Evolutionary conservation across 2,113 vertebrate genomes (phyloP).

Genomic region (Oostethus manadensis): DNA sequence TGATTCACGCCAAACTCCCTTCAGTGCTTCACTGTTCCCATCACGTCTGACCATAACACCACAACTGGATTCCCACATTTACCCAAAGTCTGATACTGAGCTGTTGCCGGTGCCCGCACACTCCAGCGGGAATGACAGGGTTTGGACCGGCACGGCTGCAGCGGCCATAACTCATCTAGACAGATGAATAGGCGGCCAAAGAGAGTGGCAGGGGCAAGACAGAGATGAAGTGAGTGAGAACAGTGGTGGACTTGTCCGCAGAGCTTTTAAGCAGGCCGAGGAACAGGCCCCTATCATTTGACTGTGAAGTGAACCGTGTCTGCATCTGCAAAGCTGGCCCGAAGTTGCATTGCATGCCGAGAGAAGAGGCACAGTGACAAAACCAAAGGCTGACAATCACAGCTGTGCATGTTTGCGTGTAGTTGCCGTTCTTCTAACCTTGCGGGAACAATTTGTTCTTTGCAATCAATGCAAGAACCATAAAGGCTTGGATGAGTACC

Average conservation of each 20-base stretch:
- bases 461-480: too few relatives aligned
- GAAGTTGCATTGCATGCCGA: slow-evolving; percentile 39
- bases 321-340: slow-evolving; percentile 36
- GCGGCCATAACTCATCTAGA: neutral
- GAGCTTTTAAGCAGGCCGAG: slow-evolving; percentile 21
- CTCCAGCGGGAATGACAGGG: slow-evolving; percentile 22
- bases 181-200: slow-evolving; percentile 12
- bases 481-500: too few relatives aligned
- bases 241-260: slow-evolving; percentile 41
- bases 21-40: slow-evolving; percentile 14
- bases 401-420: slow-evolving; percentile 1
- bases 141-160: slow-evolving; percentile 9
- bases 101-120: slow-evolving; percentile 16
- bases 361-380: slow-evolving; percentile 14
- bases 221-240: slow-evolving; percentile 32
- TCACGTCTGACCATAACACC: slow-evolving; percentile 17
- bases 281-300: slow-evolving; percentile 54
- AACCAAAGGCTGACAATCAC: slow-evolving; percentile 7
- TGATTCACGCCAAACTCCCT: neutral
- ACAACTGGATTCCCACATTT: slow-evolving; percentile 34
- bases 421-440: too few relatives aligned
- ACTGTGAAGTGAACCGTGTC: slow-evolving; percentile 47
- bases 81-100: slow-evolving; percentile 16
- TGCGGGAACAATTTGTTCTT: too few relatives aligned
- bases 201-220: slow-evolving; percentile 16